phyloP scores from a whole-genome alignment of 2,888 invertebrate genomes.

The Thelaira solivaga region DNA sequence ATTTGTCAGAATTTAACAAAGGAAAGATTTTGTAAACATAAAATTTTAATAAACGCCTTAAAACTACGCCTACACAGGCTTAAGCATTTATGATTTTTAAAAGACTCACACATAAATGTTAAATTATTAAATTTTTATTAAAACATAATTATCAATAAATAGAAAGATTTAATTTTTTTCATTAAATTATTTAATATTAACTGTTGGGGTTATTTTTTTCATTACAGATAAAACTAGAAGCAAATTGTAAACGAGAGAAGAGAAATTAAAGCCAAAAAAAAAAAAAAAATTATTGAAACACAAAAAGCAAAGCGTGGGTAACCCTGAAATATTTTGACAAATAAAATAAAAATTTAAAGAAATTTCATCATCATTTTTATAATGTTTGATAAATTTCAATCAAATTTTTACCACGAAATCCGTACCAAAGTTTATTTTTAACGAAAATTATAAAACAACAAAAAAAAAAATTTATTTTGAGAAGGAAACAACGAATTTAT shows the following conservation, averaged over 20 bases:
- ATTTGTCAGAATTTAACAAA: too few relatives aligned
- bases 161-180: too few relatives aligned
- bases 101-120: too few relatives aligned
- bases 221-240: constrained; percentile 4
- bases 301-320: not conserved
- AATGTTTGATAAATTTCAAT: constrained; percentile 26
- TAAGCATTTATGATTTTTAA: too few relatives aligned
- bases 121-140: too few relatives aligned
- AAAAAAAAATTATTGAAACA: not conserved
- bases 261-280: too few relatives aligned
- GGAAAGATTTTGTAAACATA: too few relatives aligned
- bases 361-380: constrained; percentile 28
- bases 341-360: not conserved
- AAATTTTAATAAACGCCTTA: too few relatives aligned
- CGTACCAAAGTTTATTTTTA: constrained; percentile 60
- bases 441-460: constrained; percentile 48
- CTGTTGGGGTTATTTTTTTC: too few relatives aligned
- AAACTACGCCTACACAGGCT: too few relatives aligned
- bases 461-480: not conserved
- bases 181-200: too few relatives aligned
- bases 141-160: too few relatives aligned
- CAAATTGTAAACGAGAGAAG: not conserved
- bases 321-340: not conserved
- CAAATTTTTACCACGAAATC: constrained; percentile 42
- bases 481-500: constrained; percentile 54